Evolutionary conservation across 2,797 vertebrate species (phyloP).

Genomic region (Aselliscus stoliczkanus): DNA sequence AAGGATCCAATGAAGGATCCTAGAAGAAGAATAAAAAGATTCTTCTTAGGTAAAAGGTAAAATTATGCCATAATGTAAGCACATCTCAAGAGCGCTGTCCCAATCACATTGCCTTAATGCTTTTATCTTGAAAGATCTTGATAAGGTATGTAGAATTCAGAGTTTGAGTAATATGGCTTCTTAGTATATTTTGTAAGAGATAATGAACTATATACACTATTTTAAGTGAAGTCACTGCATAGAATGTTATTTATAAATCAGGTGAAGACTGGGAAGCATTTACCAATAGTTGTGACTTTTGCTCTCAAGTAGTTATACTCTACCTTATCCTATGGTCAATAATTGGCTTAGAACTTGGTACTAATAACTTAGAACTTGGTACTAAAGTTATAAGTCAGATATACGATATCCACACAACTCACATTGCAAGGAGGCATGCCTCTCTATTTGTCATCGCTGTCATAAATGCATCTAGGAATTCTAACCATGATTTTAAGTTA

Average conservation of each 20-base stretch:
- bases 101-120: neutral
- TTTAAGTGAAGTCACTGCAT: neutral
- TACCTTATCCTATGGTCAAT: neutral
- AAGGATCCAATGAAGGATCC: fast-evolving
- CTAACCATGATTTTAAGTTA: neutral
- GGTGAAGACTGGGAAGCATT: neutral
- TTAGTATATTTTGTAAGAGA: neutral
- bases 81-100: neutral
- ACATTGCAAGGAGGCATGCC: neutral
- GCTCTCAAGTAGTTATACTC: neutral
- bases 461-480: neutral
- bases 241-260: neutral
- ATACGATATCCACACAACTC: neutral
- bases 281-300: neutral
- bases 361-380: neutral
- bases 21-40: neutral
- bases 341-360: neutral
- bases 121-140: neutral
- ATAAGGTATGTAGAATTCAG: neutral
- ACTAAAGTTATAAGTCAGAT: neutral
- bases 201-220: neutral
- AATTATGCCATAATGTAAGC: neutral
- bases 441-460: neutral
- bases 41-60: neutral
- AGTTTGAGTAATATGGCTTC: neutral